Base-by-base conservation (phyloP, 1,140 invertebrate species). In the Drosophila lini region DNA sequence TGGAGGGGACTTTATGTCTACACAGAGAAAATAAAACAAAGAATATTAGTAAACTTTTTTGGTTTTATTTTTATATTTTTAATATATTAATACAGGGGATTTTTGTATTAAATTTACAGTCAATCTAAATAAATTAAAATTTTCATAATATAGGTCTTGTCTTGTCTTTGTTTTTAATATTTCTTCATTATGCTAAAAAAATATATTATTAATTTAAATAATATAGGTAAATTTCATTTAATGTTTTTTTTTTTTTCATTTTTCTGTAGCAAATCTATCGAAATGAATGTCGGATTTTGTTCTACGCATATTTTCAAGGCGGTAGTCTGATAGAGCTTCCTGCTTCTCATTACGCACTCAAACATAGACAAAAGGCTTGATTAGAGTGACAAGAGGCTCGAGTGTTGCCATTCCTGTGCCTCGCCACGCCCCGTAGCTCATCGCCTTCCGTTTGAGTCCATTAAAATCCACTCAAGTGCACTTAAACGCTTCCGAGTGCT, bases 381-480 rank as follows among this genome's bases (percentile, higher is more conserved):
- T 89, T 89, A 81, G 84, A 84, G 84, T 50, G 62, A 73, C 84
- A 79, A 74, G 69, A 56, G 47, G 53, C 40, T 62, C 5, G 16
- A 50, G 31, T 40, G 42, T 31, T 70, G 50, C 36, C 22, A 28
- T 63, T 34, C 11, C 32, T 40, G 15, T 6, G 13, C 34, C 11
- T 22, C 42, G 47, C 48, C 62, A 53, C 62, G 50, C 34, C 52
- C 75, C 45, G 57, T 55, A 44, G 45, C 44, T 58, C 40, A 53
- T 36, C 38, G 62, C 47, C 65, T 25, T 28, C 42, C 76, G 42
- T 42, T 58, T 52, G 47, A 83, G 80, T 89, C 85, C 84, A 89
- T 89, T 89, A 89, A 89, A 89, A 89, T 89, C 74, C 84, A 89
- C 85, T 89, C 80, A 89, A 89, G 84, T 89, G 85, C 80, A 89